Evolutionary conservation across 2,113 vertebrate species (phyloP).

Genomic region (Galbula dea): DNA sequence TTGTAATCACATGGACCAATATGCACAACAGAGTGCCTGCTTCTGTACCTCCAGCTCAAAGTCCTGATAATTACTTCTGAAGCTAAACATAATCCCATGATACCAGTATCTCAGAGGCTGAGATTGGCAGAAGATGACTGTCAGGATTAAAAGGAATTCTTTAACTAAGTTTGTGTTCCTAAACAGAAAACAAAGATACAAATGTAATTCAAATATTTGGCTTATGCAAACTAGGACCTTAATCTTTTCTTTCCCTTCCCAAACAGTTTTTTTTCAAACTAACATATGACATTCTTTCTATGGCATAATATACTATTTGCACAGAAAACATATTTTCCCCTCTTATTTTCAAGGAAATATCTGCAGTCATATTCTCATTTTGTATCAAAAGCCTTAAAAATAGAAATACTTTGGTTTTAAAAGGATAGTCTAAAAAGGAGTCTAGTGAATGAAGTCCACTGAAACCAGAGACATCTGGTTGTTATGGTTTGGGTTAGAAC

Average conservation of each 20-base stretch:
- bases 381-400: background rate
- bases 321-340: background rate
- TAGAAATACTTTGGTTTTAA: background rate
- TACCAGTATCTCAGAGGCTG: background rate
- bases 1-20: background rate
- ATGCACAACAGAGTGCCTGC: rapidly evolving
- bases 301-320: background rate
- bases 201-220: background rate
- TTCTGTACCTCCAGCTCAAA: background rate
- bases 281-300: background rate
- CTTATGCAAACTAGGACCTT: background rate
- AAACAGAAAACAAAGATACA: background rate
- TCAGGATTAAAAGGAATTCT: background rate
- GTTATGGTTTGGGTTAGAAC: too few species aligned
- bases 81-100: background rate
- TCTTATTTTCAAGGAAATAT: background rate
- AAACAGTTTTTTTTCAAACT: background rate
- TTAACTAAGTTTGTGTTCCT: background rate
- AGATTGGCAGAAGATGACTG: background rate
- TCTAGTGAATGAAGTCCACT: background rate
- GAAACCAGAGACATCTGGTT: background rate
- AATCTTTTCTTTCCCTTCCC: background rate
- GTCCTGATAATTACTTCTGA: background rate
- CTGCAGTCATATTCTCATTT: background rate
- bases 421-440: background rate